Evolutionary conservation across 2,113 vertebrate genomes (phyloP), one percentile per base, ranked within the genome.

Genomic region (Proterorhinus semilunaris): DNA sequence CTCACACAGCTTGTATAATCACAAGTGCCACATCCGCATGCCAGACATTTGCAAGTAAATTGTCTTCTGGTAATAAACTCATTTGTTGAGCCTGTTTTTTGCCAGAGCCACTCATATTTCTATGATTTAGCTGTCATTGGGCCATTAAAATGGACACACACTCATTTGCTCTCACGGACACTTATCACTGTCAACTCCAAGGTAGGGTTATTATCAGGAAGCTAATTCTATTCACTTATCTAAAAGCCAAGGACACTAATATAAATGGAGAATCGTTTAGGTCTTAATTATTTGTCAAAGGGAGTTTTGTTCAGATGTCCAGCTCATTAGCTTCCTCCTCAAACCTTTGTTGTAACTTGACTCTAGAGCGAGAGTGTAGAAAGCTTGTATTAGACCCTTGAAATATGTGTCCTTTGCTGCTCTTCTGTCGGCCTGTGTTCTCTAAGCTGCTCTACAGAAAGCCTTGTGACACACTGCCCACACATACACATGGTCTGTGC

Each of bases 31-130:
- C 76, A 76, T 80, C 78, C 86, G 77, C 86, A 88, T 87, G 85
- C 81, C 73, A 64, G 83, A 69, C 84, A 91, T 92, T 90, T 90
- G 89, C 89, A 88, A 91, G 74, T 91, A 89, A 89, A 92, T 91
- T 90, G 89, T 90, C 81, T 85, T 88, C 70, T 81, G 75, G 76
- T 86, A 88, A 91, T 90, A 89, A 83, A 86, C 77, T 79, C 65
- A 80, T 90, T 86, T 85, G 83, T 79, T 76, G 61, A 68, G 52
- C 57, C 73, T 72, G 73, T 76, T 86, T 65, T 73, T 71, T 73
- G 59, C 70, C 72, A 80, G 81, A 88, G 82, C 78, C 74, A 65
- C 78, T 87, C 83, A 63, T 81, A 73, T 87, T 90, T 86, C 53
- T 76, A 67, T 76, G 81, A 89, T 86, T 89, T 83, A 80, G 75